phyloP scores from a whole-genome alignment of 2,888 invertebrate species.

The Eutolmus rufibarbis region DNA sequence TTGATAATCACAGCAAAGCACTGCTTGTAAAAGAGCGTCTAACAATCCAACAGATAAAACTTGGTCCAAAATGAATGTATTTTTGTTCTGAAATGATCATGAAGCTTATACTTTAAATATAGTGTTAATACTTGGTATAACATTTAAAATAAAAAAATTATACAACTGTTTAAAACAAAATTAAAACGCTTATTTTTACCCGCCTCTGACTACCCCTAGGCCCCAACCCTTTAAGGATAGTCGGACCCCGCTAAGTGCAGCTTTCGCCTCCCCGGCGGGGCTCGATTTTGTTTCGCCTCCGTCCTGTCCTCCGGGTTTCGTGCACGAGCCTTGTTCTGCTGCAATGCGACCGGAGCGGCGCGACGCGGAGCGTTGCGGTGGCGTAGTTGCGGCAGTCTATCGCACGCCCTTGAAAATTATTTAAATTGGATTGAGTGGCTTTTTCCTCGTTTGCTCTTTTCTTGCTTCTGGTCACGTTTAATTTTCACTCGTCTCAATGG shows the following conservation, averaged over 20 bases:
- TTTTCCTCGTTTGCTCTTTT: not conserved
- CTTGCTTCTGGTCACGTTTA: constrained; percentile 24
- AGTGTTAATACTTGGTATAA: no score
- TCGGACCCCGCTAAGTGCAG: not conserved
- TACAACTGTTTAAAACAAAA: no score
- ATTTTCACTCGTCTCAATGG: constrained; percentile 2
- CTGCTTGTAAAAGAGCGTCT: no score
- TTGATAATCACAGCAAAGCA: no score
- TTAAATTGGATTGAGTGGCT: constrained; percentile 9
- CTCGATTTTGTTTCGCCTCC: not conserved
- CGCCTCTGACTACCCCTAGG: no score
- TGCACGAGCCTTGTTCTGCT: not conserved
- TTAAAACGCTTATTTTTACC: no score
- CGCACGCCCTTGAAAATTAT: constrained; percentile 18
- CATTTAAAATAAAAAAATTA: no score
- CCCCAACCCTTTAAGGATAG: not conserved
- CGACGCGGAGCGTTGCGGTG: not conserved
- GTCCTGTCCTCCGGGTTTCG: not conserved
- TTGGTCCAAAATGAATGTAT: no score
- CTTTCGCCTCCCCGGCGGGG: not conserved
- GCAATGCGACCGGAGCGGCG: not conserved
- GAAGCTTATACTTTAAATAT: no score
- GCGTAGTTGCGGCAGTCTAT: not conserved
- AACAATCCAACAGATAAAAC: no score
- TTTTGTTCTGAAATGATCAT: no score